Conservation (phyloP, 2,113 vertebrate species). For the Dryoscopus gambensis region DNA sequence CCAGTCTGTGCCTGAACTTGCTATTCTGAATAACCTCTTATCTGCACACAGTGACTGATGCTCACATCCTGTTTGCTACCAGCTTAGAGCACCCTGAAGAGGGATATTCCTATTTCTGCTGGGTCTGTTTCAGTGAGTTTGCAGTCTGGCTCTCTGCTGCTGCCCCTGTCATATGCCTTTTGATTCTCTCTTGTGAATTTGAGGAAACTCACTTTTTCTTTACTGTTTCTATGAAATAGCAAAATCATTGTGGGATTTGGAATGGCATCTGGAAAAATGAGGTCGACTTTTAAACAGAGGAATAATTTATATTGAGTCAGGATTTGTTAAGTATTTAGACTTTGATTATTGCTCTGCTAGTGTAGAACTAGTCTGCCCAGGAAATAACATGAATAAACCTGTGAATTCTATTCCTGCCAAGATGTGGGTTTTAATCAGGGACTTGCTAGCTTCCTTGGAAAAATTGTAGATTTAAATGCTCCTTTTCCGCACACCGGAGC, state of each 20-base stretch:
- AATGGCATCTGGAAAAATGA: background rate
- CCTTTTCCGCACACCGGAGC: background rate
- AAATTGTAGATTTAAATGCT: background rate
- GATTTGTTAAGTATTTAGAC: background rate
- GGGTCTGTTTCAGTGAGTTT: background rate
- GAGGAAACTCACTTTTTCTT: background rate
- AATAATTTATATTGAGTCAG: background rate
- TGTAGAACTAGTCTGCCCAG: background rate
- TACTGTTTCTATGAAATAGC: background rate
- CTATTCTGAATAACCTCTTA: slow-evolving; percentile 17
- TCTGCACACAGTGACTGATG: background rate
- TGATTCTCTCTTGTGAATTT: background rate
- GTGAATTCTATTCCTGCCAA: background rate
- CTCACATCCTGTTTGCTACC: slow-evolving; percentile 43
- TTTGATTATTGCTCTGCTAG: background rate
- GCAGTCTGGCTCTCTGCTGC: background rate
- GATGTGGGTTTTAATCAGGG: background rate
- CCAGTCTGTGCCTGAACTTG: background rate
- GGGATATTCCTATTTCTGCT: background rate
- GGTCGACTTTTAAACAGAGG: background rate
- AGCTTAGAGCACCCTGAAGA: background rate
- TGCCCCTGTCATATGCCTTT: background rate
- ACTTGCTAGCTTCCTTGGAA: background rate
- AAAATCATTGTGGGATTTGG: background rate
- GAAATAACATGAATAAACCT: background rate